phyloP scores from a whole-genome alignment of 2,113 vertebrate species.

The Myiozetetes cayanensis region DNA sequence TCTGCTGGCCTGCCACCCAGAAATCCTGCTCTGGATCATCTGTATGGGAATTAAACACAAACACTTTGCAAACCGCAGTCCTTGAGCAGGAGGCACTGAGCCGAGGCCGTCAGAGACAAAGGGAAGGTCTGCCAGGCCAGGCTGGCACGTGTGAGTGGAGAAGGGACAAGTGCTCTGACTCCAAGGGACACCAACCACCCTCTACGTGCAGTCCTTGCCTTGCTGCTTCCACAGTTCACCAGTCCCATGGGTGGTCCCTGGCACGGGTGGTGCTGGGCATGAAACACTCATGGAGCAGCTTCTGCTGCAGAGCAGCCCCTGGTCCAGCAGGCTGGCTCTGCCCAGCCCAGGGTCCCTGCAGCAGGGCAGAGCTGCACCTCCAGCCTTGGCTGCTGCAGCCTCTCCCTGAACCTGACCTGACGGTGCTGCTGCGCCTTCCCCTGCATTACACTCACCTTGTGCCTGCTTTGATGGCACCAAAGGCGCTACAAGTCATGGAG shows the following conservation, averaged over 20 bases:
- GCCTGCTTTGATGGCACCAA: neutral
- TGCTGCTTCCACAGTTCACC: neutral
- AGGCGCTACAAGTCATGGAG: neutral
- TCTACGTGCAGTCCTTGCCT: fast-evolving
- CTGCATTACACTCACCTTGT: neutral
- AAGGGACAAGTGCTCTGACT: neutral
- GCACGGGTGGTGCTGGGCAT: neutral
- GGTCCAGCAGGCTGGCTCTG: neutral
- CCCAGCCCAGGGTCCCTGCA: neutral
- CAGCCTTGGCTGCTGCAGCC: neutral
- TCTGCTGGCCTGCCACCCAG: neutral
- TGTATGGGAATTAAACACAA: neutral
- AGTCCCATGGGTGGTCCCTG: fast-evolving
- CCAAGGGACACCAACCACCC: neutral
- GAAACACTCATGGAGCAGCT: fast-evolving
- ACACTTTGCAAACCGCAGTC: neutral
- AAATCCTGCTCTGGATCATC: neutral
- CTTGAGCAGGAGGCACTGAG: fast-evolving
- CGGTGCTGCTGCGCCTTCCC: neutral
- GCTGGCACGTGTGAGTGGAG: fast-evolving
- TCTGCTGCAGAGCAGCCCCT: neutral
- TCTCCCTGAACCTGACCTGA: neutral
- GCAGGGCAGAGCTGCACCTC: fast-evolving
- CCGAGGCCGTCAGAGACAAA: neutral
- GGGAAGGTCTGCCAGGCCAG: neutral